A percentile compares a stretch with the other conserved stretches of the same genome.
Conservation (phyloP, 2,113 vertebrate genomes). For the Pomatostomus ruficeps region DNA sequence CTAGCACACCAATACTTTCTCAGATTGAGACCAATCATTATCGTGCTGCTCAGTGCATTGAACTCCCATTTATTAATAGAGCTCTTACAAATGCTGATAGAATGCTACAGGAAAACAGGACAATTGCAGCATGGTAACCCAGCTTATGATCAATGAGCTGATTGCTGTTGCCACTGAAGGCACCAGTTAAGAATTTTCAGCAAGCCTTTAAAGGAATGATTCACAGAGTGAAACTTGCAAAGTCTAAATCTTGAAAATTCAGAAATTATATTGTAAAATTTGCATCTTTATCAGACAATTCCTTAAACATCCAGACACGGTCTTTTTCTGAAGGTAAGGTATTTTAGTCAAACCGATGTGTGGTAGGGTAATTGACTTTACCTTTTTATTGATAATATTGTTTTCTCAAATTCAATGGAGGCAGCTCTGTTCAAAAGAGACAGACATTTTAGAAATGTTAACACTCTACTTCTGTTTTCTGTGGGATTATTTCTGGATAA, state of each 20-base stretch:
- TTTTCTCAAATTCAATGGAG: background rate
- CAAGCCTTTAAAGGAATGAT: background rate
- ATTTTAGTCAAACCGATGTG: background rate
- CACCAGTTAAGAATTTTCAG: background rate
- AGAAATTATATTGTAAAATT: background rate
- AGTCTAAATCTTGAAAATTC: background rate
- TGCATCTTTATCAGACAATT: background rate
- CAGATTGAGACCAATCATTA: background rate
- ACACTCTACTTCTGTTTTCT: background rate
- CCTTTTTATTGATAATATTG: background rate
- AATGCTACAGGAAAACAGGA: background rate
- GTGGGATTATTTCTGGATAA: background rate
- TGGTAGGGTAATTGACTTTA: background rate
- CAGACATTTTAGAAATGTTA: background rate
- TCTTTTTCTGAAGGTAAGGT: background rate
- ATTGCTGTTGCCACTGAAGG: background rate
- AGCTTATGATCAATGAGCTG: accelerated
- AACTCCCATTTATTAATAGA: background rate
- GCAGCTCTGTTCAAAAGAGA: background rate
- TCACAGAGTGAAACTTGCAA: background rate
- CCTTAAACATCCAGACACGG: background rate
- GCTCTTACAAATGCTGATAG: background rate
- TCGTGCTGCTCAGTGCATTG: background rate
- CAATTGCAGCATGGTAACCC: background rate
- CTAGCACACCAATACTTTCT: background rate